Conservation (phyloP, 2,113 vertebrate species). For the Anguilla japonica region DNA sequence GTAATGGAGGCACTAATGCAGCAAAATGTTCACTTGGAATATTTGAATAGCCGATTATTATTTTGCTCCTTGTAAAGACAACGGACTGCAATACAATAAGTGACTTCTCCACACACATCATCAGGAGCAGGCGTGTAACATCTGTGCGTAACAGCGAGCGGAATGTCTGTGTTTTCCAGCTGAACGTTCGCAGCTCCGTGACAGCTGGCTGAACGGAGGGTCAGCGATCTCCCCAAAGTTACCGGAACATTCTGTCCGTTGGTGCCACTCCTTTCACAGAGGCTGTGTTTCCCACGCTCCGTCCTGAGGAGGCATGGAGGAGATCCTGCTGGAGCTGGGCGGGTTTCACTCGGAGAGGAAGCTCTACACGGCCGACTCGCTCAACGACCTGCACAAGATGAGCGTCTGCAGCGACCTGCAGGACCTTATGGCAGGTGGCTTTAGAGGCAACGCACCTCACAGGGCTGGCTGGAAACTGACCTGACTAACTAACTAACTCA, state of each 20-base stretch:
- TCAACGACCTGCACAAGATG: slow-evolving; percentile 75
- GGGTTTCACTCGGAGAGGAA: slow-evolving; percentile 60
- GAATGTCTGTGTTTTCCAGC: background rate
- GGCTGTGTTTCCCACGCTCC: no score
- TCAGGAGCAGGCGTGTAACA: background rate
- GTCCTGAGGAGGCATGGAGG: slow-evolving; percentile 64
- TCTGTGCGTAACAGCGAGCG: background rate
- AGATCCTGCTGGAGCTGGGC: slow-evolving; percentile 50
- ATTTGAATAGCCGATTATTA: background rate
- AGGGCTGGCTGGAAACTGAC: no score
- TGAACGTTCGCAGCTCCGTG: background rate
- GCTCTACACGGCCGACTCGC: slow-evolving; percentile 75
- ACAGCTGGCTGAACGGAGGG: background rate
- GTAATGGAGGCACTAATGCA: background rate
- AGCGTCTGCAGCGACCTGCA: slow-evolving; percentile 57
- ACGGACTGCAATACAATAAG: background rate
- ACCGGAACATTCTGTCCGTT: background rate
- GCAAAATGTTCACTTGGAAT: background rate
- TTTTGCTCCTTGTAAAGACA: background rate
- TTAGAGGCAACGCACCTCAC: no score
- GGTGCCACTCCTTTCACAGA: slow-evolving; percentile 26
- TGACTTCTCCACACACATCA: background rate
- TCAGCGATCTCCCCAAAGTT: background rate
- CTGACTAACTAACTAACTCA: no score
- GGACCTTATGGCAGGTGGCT: slow-evolving; percentile 44